These are phyloP conservation scores for Champsocephalus gunnari DNA, from an alignment of 2,797 vertebrate genomes.

Conservation along the genomic window DNA sequence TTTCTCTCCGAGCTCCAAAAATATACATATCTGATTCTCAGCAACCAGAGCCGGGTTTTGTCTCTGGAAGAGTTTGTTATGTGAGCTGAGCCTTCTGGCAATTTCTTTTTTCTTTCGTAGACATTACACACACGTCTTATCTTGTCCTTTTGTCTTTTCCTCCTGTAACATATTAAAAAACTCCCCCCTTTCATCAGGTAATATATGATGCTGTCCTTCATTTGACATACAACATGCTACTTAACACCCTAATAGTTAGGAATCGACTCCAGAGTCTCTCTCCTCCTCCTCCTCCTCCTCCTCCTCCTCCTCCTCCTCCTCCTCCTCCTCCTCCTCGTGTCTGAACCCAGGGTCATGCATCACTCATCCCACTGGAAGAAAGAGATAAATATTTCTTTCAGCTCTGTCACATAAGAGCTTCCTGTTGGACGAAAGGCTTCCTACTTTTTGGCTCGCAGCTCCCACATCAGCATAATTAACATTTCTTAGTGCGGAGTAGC, in stretches of 20 bases:
- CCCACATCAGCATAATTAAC: constrained; percentile 41
- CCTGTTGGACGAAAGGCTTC: constrained; percentile 69
- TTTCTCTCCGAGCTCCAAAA: constrained; percentile 74
- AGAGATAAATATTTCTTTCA: constrained; percentile 83
- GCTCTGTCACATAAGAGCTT: constrained; percentile 75
- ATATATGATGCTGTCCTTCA: constrained; percentile 61
- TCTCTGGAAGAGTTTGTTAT: constrained; percentile 66
- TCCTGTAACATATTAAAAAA: constrained; percentile 53
- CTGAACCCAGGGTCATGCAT: constrained; percentile 73
- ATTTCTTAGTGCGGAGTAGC: constrained; percentile 15
- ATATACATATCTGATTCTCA: constrained; percentile 77
- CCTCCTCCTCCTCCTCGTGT: constrained; percentile 47
- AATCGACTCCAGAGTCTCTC: constrained; percentile 52
- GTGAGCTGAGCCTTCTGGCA: constrained; percentile 67
- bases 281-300: constrained; percentile 21
- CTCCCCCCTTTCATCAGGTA: constrained; percentile 49
- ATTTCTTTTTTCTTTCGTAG: constrained; percentile 56
- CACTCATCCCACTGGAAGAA: constrained; percentile 73
- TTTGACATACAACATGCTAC: constrained; percentile 74
- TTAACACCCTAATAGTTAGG: constrained; percentile 69
- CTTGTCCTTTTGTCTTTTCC: constrained; percentile 62
- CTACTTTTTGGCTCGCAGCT: constrained; percentile 52
- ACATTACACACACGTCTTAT: constrained; percentile 64
- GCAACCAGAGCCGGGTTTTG: constrained; percentile 75
- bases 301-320: constrained; percentile 30